A percentile compares a stretch with the other conserved stretches of the same genome.
Conservation (phyloP, 2,113 vertebrate species). For the Zeus faber region DNA sequence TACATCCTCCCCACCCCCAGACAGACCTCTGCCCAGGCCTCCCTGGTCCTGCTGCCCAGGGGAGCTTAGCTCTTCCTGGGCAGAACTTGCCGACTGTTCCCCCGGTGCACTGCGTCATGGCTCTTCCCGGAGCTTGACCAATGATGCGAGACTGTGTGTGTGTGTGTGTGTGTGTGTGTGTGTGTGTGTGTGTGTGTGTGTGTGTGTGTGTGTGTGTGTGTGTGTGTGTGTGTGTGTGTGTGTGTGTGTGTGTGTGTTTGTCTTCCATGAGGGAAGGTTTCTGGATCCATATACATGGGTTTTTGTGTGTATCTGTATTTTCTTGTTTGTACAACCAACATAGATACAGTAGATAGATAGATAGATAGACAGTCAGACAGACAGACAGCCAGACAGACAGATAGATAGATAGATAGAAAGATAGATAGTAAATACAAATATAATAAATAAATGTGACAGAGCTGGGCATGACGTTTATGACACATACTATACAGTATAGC, state of each 20-base stretch:
- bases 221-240: neutral
- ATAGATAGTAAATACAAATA: no score
- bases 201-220: constrained; percentile 7
- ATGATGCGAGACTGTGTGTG: constrained; percentile 6
- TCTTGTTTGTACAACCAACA: no score
- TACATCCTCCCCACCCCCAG: constrained; percentile 16
- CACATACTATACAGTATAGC: no score
- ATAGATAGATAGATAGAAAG: no score
- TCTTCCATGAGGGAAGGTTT: neutral
- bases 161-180: constrained; percentile 5
- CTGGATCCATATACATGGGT: neutral
- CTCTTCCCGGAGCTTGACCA: constrained; percentile 34
- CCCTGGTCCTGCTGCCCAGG: constrained; percentile 16
- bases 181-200: constrained; percentile 6
- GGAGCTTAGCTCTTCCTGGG: constrained; percentile 34
- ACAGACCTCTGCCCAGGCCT: constrained; percentile 41
- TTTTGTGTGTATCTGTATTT: no score
- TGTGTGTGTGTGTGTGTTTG: neutral
- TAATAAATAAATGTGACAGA: no score
- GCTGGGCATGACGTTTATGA: no score
- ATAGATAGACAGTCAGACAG: no score
- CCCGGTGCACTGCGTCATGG: constrained; percentile 13
- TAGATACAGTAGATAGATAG: no score
- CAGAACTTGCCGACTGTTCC: constrained; percentile 39
- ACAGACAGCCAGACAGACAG: no score